phyloP scores from a whole-genome alignment of 2,113 vertebrate species.

The Eurystomus gularis region DNA sequence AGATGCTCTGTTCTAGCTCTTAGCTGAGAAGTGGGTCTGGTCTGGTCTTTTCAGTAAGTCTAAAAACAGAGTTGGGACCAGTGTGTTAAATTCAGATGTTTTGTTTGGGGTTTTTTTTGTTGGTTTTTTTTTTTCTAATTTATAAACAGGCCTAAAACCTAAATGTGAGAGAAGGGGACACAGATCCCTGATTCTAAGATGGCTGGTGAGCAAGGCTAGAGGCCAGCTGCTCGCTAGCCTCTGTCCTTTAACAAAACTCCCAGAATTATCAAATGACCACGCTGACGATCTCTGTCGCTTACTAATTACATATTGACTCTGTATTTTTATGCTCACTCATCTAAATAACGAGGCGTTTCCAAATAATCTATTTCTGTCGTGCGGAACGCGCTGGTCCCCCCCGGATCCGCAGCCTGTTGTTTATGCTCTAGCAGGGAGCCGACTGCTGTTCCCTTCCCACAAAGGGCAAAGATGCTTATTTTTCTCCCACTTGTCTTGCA shows the following conservation, averaged over 20 bases:
- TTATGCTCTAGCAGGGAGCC: constrained; percentile 18
- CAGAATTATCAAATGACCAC: not conserved
- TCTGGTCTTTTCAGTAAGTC: not conserved
- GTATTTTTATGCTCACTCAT: not conserved
- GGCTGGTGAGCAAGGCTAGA: not conserved
- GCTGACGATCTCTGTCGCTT: not conserved
- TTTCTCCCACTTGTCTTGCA: constrained; percentile 56
- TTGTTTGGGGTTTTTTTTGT: not conserved
- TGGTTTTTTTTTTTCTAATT: not conserved
- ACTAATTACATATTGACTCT: not conserved
- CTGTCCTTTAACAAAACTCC: not conserved
- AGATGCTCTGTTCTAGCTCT: not conserved
- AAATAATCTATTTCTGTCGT: not conserved
- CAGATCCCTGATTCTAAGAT: not conserved
- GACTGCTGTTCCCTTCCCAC: constrained; percentile 25
- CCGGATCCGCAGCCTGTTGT: not conserved
- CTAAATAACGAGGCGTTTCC: not conserved
- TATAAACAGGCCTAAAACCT: not conserved
- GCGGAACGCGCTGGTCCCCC: not conserved
- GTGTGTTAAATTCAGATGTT: not conserved
- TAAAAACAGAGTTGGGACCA: not conserved
- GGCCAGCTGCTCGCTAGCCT: not conserved
- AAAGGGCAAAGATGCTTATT: constrained; percentile 30
- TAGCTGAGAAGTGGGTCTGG: not conserved
- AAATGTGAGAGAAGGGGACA: not conserved